Percentiles rank a stretch among this genome's conserved stretches.
Conservation (phyloP, 2,888 invertebrate genomes). For the Congeria kusceri region DNA sequence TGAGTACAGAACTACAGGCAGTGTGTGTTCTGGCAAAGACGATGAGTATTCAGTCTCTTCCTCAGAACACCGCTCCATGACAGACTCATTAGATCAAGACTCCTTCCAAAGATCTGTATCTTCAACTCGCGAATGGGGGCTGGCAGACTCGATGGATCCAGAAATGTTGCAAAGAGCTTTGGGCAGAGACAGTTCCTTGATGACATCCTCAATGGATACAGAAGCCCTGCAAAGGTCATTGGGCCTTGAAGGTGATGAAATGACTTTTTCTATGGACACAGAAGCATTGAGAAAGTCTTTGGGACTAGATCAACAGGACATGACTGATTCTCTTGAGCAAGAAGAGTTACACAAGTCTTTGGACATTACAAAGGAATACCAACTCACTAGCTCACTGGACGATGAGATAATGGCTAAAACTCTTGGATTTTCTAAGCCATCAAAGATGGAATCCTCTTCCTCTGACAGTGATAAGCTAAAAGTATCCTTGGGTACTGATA, state of each 20-base stretch:
- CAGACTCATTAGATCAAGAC: conserved; percentile 61
- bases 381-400: conserved; percentile 54
- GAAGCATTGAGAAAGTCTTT: conserved; percentile 54
- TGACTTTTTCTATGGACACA: conserved; percentile 57
- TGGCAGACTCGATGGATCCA: conserved; percentile 59
- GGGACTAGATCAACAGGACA: conserved; percentile 46
- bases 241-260: conserved; percentile 33
- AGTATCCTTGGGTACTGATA: conserved; percentile 51
- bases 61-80: conserved; percentile 62
- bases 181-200: conserved; percentile 25
- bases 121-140: conserved; percentile 47
- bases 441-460: conserved; percentile 51
- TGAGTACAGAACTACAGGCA: conserved; percentile 54
- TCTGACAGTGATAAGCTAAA: conserved; percentile 47
- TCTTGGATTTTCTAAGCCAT: conserved; percentile 42
- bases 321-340: conserved; percentile 60
- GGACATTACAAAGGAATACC: conserved; percentile 43
- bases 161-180: conserved; percentile 47
- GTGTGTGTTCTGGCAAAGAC: conserved; percentile 58
- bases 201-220: conserved; percentile 59
- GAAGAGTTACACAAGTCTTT: conserved; percentile 41
- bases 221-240: conserved; percentile 58
- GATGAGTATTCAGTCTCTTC: conserved; percentile 60
- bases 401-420: conserved; percentile 52
- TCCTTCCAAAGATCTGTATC: conserved; percentile 56